Evolutionary conservation across 2,797 vertebrate species (phyloP), one percentile per base, ranked within the genome.

Genomic region (Vipera ursinii): DNA sequence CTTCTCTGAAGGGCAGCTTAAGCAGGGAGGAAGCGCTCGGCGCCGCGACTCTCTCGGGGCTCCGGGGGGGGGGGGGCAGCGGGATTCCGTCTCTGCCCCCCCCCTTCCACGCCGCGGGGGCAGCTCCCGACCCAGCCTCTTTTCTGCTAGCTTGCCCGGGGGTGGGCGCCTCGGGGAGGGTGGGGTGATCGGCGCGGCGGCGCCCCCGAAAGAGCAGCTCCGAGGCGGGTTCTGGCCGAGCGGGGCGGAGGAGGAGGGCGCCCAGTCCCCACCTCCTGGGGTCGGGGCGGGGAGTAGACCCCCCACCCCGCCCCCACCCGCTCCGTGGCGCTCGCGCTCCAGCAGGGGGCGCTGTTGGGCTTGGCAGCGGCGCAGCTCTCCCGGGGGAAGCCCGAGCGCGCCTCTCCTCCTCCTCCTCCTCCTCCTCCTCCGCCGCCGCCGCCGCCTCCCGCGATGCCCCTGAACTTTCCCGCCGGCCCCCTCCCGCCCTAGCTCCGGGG

Each of bases 401-500:
- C 93, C 92, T 89, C 94, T n/a, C 56, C 56, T 24, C 26, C 60
- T 22, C 60, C 60, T 12, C 63, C 61, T 26, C 28, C 6, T 32
- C 89, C 38, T 15, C 65, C 89, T 89, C 91, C 94, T 13, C 56
- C 56, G 24, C 61, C 61, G 26, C 61, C 61, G n/a, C 65, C 63
- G 63, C n/a, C 14, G 55, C 89, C 38, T 17, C 69, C 89, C 26
- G 89, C 13, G n/a, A 6, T 17, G 65, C 65, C 89, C 24, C 32
- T 1, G 32, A 48, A 59, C 56, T 60, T 44, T 13, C 13, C 94
- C 90, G 93, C 95, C 95, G 89, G 91, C 94, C 92, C 93, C 48
- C 95, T 93, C 92, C 94, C 88, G 94, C 93, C 89, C 91, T 92
- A 22, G 53, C 53, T 28, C 57, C 22, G 88, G 12, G 6, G 7